Base-by-base conservation (phyloP, 2,797 vertebrate species). In the Thamnophis elegans region DNA sequence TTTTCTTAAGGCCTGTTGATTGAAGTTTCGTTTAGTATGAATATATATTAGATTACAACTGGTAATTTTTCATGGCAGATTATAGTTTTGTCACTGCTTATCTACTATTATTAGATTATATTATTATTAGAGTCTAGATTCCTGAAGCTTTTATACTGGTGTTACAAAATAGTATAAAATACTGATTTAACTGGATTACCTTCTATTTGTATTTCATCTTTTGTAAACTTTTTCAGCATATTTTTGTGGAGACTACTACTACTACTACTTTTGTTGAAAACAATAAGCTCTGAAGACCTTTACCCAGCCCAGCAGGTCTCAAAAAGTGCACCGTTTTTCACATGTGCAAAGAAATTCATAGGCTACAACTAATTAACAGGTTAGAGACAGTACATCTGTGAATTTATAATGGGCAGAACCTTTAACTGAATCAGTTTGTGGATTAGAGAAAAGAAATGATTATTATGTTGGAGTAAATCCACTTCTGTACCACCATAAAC, bases 401-500 rank as follows among this genome's bases (percentile, higher is more conserved):
- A 60, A 62, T 53, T n/a, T 51, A 13, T 51, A 58, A 89, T 7
- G 12, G 58, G 11, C 55, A 11, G 88, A 55, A 62, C 36, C 16
- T 47, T 82, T 62, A 62, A 89, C 28, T 25, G 25, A 85, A 47
- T 59, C 20, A 55, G 62, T 92, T 55, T 86, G 51, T n/a, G 87
- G 60, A 59, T 90, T 62, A 92, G 54, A 36, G 89, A 85, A 22
- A 20, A 7, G 51, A 42, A 59, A 91, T 53, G 59, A 11, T 62
- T 90, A 85, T 65, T 56, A 87, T 86, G 22, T 53, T 91, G 88
- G 87, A 68, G 5, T 22, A 42, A 73, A 28, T 87, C n/a, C n/a
- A 78, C 32, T 53, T 56, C 54, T 87, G n/a, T 90, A 36, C 85
- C 89, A 78, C 60, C 89, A 58, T 90, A 73, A 87, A 90, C 89